Percentiles rank a stretch among this genome's conserved stretches.
Conservation (phyloP, 2,797 vertebrate species). For the Lagodon rhomboides region DNA sequence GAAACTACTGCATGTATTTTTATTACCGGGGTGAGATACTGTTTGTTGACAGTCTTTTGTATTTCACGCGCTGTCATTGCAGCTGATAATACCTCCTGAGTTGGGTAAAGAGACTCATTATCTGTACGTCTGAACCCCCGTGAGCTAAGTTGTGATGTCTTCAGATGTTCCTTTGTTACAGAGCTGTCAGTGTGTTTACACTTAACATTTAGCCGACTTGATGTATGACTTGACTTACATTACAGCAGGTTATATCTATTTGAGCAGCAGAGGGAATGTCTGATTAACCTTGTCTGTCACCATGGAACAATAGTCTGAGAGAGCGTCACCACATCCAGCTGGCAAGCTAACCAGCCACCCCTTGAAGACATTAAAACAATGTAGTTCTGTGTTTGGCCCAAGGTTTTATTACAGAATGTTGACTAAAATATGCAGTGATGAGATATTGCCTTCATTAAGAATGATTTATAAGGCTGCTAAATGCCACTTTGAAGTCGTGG, state of each 20-base stretch:
- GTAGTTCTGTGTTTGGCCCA: slow-evolving; percentile 43
- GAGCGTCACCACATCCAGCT: slow-evolving; percentile 39
- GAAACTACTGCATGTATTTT: not conserved
- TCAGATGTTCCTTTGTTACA: slow-evolving; percentile 6
- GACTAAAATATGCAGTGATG: slow-evolving; percentile 50
- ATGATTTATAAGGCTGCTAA: slow-evolving; percentile 57
- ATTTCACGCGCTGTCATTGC: not conserved
- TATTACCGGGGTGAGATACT: not conserved
- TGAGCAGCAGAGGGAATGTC: slow-evolving; percentile 31
- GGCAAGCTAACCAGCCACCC: slow-evolving; percentile 55
- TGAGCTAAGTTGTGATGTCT: slow-evolving; percentile 29
- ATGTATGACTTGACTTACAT: slow-evolving; percentile 3
- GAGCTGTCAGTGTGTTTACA: slow-evolving; percentile 14
- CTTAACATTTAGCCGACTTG: slow-evolving; percentile 6
- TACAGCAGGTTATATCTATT: slow-evolving; percentile 12
- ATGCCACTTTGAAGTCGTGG: slow-evolving; percentile 50
- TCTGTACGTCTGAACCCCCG: slow-evolving; percentile 3
- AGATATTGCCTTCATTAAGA: slow-evolving; percentile 54
- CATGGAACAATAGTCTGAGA: slow-evolving; percentile 35
- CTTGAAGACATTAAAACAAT: slow-evolving; percentile 61
- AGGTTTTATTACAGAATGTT: slow-evolving; percentile 51
- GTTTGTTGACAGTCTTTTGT: not conserved
- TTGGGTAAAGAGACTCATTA: slow-evolving; percentile 34
- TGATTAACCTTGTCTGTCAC: slow-evolving; percentile 63
- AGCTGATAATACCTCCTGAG: slow-evolving; percentile 9